Base-by-base conservation (phyloP, 23 tunicate species). In the Pegea sp. region DNA sequence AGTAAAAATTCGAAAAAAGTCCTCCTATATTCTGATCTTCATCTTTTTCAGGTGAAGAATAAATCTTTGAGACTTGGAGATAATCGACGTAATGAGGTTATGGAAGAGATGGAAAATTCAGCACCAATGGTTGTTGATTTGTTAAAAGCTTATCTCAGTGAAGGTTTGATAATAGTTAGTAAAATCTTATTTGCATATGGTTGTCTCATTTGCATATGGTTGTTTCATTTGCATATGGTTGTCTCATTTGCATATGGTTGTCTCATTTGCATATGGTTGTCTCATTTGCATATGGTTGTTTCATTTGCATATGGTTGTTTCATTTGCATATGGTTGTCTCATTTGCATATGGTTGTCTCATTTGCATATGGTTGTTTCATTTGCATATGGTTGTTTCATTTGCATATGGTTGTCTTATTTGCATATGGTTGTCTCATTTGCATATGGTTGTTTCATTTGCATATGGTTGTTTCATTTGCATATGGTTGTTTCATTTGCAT, bases 121-220 rank as follows among this genome's bases (percentile, higher is more conserved):
- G 88, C 90, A 5, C 98, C 98, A 2, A 71, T 71, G 81, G 91
- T 89, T 22, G 52, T 89, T 16, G 98, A 89, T 7, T 31, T 84
- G n/a, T 23, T 84, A 5, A 62, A 84, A 43, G 54, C 92, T n/a
- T 78, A 71, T 43, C 20, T 70, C 13, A 67, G 92, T 72, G 48
- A 33, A 8, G 46, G 13, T 38, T 38, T 38, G 46, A 38, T 8
- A 38, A 38, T 38, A 16, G 46, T 38, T 38, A 8, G 46, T 38
- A 38, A 38, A 38, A 38, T 38, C 16, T 11, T 8, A 8, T 38
- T 38, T 38, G 16, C 46, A 8, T 38, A 38, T 38, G 16, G 16
- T 38, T 38, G 46, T 38, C 46, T 8, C 46, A 8, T 8, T 8
- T 11, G 46, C 46, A 8, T 11, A 8, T 38, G 46, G 46, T 38